These are phyloP conservation scores for Tricholaema leucomelas DNA, from an alignment of 2,113 vertebrate genomes.

Conservation along the genomic window DNA sequence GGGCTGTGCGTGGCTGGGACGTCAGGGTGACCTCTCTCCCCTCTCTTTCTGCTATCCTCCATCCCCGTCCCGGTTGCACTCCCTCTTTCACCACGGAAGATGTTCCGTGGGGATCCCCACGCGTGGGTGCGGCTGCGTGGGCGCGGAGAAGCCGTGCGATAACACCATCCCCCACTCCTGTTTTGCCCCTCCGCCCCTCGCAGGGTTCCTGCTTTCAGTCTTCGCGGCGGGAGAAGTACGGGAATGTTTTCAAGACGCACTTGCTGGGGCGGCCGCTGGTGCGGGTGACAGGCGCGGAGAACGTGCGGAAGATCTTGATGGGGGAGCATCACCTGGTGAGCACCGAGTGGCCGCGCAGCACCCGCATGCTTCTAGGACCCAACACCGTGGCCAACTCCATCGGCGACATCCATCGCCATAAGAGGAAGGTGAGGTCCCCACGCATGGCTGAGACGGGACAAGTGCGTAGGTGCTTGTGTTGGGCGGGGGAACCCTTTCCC, in stretches of 20 bases:
- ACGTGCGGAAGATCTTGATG: constrained; percentile 94
- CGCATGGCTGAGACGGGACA: background rate
- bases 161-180: background rate
- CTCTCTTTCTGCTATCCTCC: no score
- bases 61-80: background rate
- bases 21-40: background rate
- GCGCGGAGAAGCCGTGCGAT: background rate
- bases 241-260: constrained; percentile 97
- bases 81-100: no score
- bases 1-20: background rate
- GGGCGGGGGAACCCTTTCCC: no score
- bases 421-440: constrained; percentile 83
- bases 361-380: constrained; percentile 89
- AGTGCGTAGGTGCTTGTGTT: background rate
- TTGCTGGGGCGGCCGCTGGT: constrained; percentile 92
- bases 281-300: constrained; percentile 93
- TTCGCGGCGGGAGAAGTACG: constrained; percentile 86
- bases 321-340: constrained; percentile 94
- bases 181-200: no score
- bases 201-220: constrained; percentile 86
- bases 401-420: constrained; percentile 94
- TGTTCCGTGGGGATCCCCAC: background rate
- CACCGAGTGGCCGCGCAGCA: constrained; percentile 96
- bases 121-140: background rate
- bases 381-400: constrained; percentile 96